Evolutionary conservation across 2,797 vertebrate species (phyloP).

Genomic region (Melanotaenia nigrans): DNA sequence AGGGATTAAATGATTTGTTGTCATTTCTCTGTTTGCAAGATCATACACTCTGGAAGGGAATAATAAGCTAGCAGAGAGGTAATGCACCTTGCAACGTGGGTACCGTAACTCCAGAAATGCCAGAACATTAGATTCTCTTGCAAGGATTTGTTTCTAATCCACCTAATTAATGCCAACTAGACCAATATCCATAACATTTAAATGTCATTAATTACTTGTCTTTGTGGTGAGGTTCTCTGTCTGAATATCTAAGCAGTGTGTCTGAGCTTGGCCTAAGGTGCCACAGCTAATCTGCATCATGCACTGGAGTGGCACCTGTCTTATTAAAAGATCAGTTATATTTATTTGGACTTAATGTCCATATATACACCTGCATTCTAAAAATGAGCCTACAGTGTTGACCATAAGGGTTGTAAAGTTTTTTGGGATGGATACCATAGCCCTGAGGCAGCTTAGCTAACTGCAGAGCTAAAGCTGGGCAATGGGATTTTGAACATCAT

Average conservation of each 20-base stretch:
- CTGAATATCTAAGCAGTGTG: constrained; percentile 52
- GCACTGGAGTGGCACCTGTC: constrained; percentile 17
- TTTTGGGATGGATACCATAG: constrained; percentile 13
- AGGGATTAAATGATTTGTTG: constrained; percentile 8
- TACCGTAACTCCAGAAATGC: constrained; percentile 53
- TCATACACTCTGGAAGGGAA: constrained; percentile 21
- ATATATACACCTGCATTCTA: constrained; percentile 1
- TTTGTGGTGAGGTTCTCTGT: constrained; percentile 50
- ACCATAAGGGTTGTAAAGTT: not conserved
- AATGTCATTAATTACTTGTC: constrained; percentile 69
- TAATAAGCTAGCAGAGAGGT: constrained; percentile 31
- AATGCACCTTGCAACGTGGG: constrained; percentile 38
- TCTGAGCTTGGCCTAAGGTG: constrained; percentile 35
- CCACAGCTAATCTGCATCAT: constrained; percentile 34
- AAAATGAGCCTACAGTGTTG: not conserved
- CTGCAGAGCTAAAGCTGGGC: constrained; percentile 1
- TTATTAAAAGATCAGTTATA: constrained; percentile 23
- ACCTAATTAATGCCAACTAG: constrained; percentile 70
- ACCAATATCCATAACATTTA: constrained; percentile 65
- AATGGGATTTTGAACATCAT: constrained; percentile 16
- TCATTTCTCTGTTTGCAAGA: constrained; percentile 22
- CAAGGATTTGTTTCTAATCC: constrained; percentile 68
- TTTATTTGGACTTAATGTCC: constrained; percentile 27
- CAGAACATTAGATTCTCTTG: constrained; percentile 58
- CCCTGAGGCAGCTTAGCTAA: not conserved